Base-by-base conservation (phyloP, 1,140 invertebrate species). In the Drosophila littoralis region DNA sequence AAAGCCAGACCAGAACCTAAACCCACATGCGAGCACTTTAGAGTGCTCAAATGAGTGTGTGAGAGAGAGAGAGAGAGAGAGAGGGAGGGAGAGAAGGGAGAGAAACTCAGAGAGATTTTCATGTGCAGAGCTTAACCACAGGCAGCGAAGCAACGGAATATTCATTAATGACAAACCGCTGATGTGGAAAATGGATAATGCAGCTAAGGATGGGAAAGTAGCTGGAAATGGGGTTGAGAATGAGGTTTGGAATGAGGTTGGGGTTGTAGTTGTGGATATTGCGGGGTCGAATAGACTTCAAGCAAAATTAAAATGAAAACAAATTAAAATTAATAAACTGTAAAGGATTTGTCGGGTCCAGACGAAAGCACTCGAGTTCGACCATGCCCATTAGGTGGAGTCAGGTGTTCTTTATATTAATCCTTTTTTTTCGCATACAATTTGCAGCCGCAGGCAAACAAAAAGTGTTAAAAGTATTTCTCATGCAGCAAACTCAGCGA, bases 121-220 rank as follows among this genome's bases (percentile, higher is more conserved):
- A 55, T 71, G 57, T 64, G 51, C 58, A 45, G 64, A 83, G 71
- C 57, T 72, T 55, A 72, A 68, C 81, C 73, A 12, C 81, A 86
- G 59, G 43, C 66, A 76, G 48, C 38, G 54, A 45, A 40, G 67
- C 67, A 60, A 13, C 38, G 33, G 58, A 57, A 77, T 69, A 65
- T 81, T 86, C 72, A 75, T 75, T 85, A 85, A 82, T 86, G 75
- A 69, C 82, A 67, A 81, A 38, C 67, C 69, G 78, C 67, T 75
- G 78, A 85, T 72, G 79, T 70, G 81, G 70, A 85, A 85, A 70
- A 66, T 68, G 82, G 64, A 85, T 78, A 86, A 86, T 75, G 60
- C 55, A 15, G 22, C 22, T 5, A 45, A 12, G 10, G 9, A 63
- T 61, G 48, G 51, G 12, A 15, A 45, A 40, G 48, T 13, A 17